These are phyloP conservation scores for Coregonus suidteri DNA, from an alignment of 2,797 vertebrate species.

Conservation along the genomic window DNA sequence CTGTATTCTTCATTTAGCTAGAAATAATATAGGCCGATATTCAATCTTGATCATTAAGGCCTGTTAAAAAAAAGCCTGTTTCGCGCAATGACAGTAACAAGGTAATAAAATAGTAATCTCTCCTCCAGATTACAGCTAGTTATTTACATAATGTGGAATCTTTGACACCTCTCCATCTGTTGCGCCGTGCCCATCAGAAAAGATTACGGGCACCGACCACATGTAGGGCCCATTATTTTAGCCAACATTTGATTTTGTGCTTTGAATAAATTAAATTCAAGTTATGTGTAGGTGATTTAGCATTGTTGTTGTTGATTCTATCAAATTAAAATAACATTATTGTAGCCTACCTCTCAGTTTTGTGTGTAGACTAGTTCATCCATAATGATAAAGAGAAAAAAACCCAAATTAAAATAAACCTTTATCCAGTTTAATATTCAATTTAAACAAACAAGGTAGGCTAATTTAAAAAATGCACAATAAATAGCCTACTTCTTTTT, in stretches of 20 bases:
- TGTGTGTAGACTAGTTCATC: neutral
- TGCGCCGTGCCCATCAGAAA: neutral
- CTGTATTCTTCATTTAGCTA: neutral
- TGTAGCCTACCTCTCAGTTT: neutral
- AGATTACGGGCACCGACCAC: neutral
- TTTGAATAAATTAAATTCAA: neutral
- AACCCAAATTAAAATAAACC: too few relatives aligned
- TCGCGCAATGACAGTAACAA: too few relatives aligned
- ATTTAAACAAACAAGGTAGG: neutral
- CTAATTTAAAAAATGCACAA: too few relatives aligned
- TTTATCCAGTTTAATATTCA: neutral
- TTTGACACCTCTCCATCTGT: neutral
- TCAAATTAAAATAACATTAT: neutral
- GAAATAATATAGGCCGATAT: neutral
- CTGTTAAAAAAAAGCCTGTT: too few relatives aligned
- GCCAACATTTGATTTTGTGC: neutral
- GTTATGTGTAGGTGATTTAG: neutral
- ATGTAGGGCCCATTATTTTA: neutral
- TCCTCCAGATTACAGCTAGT: neutral
- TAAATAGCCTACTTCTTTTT: too few relatives aligned
- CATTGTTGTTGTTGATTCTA: neutral
- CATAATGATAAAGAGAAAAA: neutral
- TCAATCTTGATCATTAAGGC: neutral
- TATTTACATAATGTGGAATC: neutral
- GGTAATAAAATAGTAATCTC: neutral